Conservation (phyloP, 1,140 invertebrate species). For the Mamestra configurata region DNA sequence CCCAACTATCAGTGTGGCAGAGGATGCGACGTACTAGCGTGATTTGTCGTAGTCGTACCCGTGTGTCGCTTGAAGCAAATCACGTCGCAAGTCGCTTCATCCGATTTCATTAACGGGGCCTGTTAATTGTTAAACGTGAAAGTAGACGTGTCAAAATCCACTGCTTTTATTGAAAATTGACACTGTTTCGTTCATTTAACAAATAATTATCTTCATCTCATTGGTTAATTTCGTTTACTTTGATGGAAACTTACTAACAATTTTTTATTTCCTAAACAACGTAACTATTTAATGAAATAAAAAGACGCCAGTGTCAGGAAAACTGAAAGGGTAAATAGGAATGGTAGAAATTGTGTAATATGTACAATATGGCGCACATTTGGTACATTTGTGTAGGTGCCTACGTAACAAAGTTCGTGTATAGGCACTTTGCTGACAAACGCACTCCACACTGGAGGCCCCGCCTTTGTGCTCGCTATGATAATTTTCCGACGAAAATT, state of each 20-base stretch:
- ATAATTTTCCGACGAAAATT: neutral
- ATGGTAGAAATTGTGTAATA: conserved; percentile 4
- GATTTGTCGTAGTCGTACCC: too few relatives aligned
- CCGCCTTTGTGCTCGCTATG: neutral
- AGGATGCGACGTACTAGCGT: too few relatives aligned
- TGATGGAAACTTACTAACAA: too few relatives aligned
- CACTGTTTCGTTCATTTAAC: neutral
- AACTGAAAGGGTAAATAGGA: neutral
- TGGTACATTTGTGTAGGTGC: neutral
- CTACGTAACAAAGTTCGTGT: neutral
- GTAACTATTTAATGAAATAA: neutral
- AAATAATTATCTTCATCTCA: neutral
- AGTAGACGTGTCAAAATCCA: too few relatives aligned
- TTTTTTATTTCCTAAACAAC: too few relatives aligned
- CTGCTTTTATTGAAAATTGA: neutral
- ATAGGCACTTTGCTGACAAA: neutral
- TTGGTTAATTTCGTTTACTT: neutral
- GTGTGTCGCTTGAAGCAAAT: too few relatives aligned
- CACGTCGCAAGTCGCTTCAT: too few relatives aligned
- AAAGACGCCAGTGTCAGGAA: neutral
- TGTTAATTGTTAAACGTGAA: too few relatives aligned
- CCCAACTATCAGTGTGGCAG: too few relatives aligned
- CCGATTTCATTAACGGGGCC: too few relatives aligned
- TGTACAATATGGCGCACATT: conserved; percentile 2
- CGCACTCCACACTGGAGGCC: neutral